Conservation (phyloP, 1,140 invertebrate species). For the Oryctes rhinoceros region DNA sequence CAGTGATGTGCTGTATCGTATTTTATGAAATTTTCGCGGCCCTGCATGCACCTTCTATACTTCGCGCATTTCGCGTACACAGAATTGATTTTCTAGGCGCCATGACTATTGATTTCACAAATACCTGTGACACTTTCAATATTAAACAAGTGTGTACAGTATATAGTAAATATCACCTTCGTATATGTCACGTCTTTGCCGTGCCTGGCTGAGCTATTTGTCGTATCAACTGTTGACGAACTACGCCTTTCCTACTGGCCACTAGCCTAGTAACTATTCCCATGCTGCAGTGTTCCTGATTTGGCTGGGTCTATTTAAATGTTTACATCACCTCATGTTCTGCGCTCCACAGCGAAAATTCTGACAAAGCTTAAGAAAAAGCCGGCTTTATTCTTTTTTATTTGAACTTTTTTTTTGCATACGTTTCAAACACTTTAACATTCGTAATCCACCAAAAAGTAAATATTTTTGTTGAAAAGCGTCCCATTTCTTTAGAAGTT, state of each 20-base stretch:
- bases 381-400: conserved; percentile 22
- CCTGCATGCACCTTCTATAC: conserved; percentile 40
- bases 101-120: conserved; percentile 62
- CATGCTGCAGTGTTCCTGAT: conserved; percentile 51
- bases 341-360: conserved; percentile 20
- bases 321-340: conserved; percentile 50
- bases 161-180: conserved; percentile 22
- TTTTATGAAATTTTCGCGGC: conserved; percentile 30
- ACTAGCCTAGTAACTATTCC: conserved; percentile 36
- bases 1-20: conserved; percentile 50
- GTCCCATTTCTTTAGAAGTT: not conserved
- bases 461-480: conserved; percentile 29
- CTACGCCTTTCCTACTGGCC: conserved; percentile 43
- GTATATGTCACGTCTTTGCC: conserved; percentile 32
- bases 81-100: conserved; percentile 62
- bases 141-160: conserved; percentile 29
- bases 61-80: conserved; percentile 56
- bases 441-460: conserved; percentile 4
- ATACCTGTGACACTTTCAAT: conserved; percentile 47
- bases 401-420: conserved; percentile 23
- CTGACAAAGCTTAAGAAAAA: conserved; percentile 28
- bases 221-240: conserved; percentile 38
- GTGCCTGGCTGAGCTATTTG: conserved; percentile 31
- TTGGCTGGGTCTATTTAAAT: conserved; percentile 55
- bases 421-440: not conserved